Conservation (phyloP, 1,140 invertebrate genomes). For the Heliothis subflexa region DNA sequence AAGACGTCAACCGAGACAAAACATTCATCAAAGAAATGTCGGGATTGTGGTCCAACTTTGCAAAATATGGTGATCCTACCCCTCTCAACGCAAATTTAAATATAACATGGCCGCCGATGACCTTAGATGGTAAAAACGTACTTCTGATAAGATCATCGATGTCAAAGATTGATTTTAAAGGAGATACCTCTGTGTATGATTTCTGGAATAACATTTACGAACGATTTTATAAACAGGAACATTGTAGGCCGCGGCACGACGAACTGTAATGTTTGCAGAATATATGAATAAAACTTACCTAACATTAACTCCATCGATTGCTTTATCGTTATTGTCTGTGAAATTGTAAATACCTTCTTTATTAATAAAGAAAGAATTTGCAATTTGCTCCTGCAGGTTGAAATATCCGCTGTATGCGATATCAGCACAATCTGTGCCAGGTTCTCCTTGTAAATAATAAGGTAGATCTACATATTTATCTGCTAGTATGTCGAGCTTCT, state of each 20-base stretch:
- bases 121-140: conserved; percentile 63
- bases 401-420: conserved; percentile 61
- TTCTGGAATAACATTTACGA: conserved; percentile 77
- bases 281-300: conserved; percentile 64
- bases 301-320: conserved; percentile 72
- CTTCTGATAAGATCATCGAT: conserved; percentile 63
- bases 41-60: conserved; percentile 84
- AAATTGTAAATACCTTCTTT: conserved; percentile 66
- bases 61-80: conserved; percentile 78
- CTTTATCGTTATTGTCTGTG: conserved; percentile 78
- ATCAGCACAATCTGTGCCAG: conserved; percentile 62
- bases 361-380: conserved; percentile 84
- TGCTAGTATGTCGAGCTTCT: conserved; percentile 69
- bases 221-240: conserved; percentile 61
- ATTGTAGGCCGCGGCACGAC: conserved; percentile 58
- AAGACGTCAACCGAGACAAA: conserved; percentile 63
- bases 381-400: conserved; percentile 69
- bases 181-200: conserved; percentile 63
- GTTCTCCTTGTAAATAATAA: conserved; percentile 65
- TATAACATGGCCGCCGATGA: conserved; percentile 68
- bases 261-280: conserved; percentile 53
- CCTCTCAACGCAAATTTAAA: conserved; percentile 52
- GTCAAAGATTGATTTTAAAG: conserved; percentile 58
- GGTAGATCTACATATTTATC: conserved; percentile 64
- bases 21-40: conserved; percentile 73